phyloP scores from a whole-genome alignment of 2,113 vertebrate genomes.

The Epinephelus moara region DNA sequence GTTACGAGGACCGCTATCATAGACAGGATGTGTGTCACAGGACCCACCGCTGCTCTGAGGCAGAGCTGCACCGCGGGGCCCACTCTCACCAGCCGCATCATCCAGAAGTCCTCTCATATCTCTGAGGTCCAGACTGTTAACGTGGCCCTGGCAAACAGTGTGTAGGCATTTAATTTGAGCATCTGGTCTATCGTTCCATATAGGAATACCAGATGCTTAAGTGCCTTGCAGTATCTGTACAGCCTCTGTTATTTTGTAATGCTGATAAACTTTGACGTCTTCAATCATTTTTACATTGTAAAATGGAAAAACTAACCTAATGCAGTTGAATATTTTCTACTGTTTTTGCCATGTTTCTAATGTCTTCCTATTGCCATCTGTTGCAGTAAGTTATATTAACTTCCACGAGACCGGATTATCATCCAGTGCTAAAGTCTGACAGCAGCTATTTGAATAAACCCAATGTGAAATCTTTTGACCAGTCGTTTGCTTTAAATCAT shows the following conservation, averaged over 20 bases:
- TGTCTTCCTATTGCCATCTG: conserved; percentile 51
- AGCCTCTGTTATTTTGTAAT: conserved; percentile 51
- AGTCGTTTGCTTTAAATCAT: conserved; percentile 32
- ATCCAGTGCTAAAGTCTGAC: conserved; percentile 75
- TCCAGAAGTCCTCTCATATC: conserved; percentile 99
- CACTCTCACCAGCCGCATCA: conserved; percentile 91
- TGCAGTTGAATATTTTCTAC: conserved; percentile 32
- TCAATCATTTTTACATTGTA: conserved; percentile 47
- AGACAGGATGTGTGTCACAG: conserved; percentile 29
- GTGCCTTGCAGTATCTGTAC: conserved; percentile 56
- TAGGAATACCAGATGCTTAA: conserved; percentile 46
- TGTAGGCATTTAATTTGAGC: conserved; percentile 44
- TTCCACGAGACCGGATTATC: conserved; percentile 83
- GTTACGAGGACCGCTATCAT: conserved; percentile 81
- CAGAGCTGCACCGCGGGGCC: conserved; percentile 57
- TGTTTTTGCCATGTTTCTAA: conserved; percentile 43
- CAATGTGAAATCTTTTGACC: conserved; percentile 68
- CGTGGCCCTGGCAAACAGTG: conserved; percentile 86
- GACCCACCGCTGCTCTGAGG: conserved; percentile 24
- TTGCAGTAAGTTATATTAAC: conserved; percentile 78
- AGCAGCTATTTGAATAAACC: conserved; percentile 79
- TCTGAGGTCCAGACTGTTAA: conserved; percentile 98
- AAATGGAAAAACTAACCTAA: conserved; percentile 57
- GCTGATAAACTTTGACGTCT: conserved; percentile 49
- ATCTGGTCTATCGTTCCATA: conserved; percentile 29